These are phyloP conservation scores for Spinus pinus DNA, from an alignment of 2,797 vertebrate species.

Conservation along the genomic window DNA sequence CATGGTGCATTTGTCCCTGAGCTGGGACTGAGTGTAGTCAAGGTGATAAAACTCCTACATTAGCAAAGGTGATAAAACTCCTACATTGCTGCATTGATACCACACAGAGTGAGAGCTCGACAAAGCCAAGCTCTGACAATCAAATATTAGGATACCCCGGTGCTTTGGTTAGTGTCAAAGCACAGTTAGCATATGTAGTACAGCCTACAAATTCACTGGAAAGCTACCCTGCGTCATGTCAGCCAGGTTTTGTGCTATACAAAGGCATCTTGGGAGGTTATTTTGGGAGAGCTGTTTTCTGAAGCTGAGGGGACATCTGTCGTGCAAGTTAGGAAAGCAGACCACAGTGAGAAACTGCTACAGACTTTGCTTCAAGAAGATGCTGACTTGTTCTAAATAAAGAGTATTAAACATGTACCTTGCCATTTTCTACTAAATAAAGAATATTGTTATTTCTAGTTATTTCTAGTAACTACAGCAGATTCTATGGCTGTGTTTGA, in stretches of 20 bases:
- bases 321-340: neutral
- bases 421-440: neutral
- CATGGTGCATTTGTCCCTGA: neutral
- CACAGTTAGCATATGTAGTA: neutral
- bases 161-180: neutral
- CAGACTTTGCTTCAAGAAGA: neutral
- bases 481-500: neutral
- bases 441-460: neutral
- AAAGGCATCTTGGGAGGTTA: neutral
- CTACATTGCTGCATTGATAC: neutral
- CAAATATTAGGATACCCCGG: neutral
- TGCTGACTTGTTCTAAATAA: neutral
- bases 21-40: neutral
- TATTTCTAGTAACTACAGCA: neutral
- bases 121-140: neutral
- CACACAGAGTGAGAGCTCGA: rapidly evolving
- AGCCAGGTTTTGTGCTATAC: neutral
- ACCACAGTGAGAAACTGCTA: neutral
- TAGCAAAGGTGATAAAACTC: neutral
- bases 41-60: neutral
- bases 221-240: neutral
- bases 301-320: neutral
- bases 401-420: neutral
- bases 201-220: neutral
- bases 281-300: neutral